Evolutionary conservation across 2,888 invertebrate genomes (phyloP).

Genomic region (Rugalucina vietnamica): DNA sequence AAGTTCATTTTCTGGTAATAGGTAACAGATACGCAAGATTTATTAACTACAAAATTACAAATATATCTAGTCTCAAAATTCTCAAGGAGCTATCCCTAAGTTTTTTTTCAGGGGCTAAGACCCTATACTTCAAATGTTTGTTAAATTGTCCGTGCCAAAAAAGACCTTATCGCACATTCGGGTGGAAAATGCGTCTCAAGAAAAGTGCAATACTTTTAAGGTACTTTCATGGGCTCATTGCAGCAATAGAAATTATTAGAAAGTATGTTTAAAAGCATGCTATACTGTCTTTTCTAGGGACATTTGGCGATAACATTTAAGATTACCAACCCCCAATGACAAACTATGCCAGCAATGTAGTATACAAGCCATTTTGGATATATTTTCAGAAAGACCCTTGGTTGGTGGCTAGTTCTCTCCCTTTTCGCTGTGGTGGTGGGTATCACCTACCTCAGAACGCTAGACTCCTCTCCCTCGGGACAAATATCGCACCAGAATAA

Average conservation of each 20-base stretch:
- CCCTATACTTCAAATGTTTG: neutral
- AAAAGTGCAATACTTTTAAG: no score
- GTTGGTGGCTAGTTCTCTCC: conserved; percentile 67
- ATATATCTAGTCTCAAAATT: neutral
- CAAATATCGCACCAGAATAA: conserved; percentile 61
- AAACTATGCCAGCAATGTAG: no score
- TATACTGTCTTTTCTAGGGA: no score
- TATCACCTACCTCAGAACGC: conserved; percentile 63
- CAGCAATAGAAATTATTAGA: no score
- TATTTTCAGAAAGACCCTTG: conserved; percentile 64
- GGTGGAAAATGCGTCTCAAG: no score
- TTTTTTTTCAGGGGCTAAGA: neutral
- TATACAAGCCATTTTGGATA: no score
- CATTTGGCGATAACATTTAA: no score
- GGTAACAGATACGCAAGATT: neutral
- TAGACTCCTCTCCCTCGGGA: conserved; percentile 59
- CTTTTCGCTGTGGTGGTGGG: conserved; percentile 65
- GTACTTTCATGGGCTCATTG: no score
- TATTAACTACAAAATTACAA: neutral
- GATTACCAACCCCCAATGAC: no score
- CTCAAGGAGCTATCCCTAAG: neutral
- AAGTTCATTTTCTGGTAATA: neutral
- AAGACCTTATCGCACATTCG: no score
- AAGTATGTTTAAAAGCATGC: no score
- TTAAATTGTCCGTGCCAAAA: no score